Percentiles rank a stretch among this genome's conserved stretches.
phyloP scores from a whole-genome alignment of 1,140 invertebrate genomes.

The Drosophila pseudoobscura region DNA sequence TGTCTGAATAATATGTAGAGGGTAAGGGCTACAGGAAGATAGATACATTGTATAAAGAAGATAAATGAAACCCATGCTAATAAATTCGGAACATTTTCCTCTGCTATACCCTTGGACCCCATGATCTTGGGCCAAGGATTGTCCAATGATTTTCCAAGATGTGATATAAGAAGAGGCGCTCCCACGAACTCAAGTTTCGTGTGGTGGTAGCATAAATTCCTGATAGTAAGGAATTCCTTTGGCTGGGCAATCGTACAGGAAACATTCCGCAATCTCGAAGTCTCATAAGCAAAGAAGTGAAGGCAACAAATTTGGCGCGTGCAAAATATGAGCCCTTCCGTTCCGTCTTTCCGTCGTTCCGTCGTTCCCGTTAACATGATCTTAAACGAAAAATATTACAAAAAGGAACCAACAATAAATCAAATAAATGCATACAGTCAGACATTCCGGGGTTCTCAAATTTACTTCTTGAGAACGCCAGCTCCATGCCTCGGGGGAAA shows the following conservation, averaged over 20 bases:
- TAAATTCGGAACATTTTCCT: too few relatives aligned
- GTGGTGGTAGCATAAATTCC: too few relatives aligned
- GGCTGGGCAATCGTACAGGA: constrained; percentile 17
- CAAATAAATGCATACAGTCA: constrained; percentile 30
- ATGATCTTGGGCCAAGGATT: too few relatives aligned
- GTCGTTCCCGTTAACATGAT: not conserved
- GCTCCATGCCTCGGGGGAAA: constrained; percentile 7
- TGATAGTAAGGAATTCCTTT: not conserved
- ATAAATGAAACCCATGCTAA: too few relatives aligned
- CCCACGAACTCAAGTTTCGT: too few relatives aligned
- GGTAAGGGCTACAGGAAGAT: too few relatives aligned
- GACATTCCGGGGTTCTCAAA: constrained; percentile 59
- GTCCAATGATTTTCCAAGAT: too few relatives aligned
- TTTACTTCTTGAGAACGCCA: constrained; percentile 59
- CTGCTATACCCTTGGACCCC: too few relatives aligned
- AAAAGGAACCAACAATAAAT: constrained; percentile 1
- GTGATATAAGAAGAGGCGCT: too few relatives aligned
- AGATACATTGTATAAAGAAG: too few relatives aligned
- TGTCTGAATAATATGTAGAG: too few relatives aligned
- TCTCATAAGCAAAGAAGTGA: not conserved
- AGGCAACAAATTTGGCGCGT: constrained; percentile 36
- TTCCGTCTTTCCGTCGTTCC: not conserved
- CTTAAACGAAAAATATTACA: not conserved
- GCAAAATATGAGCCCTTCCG: constrained; percentile 38
- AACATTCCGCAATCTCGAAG: not conserved